phyloP scores from a whole-genome alignment of 2,797 vertebrate species.

The Scolopax rusticola region DNA sequence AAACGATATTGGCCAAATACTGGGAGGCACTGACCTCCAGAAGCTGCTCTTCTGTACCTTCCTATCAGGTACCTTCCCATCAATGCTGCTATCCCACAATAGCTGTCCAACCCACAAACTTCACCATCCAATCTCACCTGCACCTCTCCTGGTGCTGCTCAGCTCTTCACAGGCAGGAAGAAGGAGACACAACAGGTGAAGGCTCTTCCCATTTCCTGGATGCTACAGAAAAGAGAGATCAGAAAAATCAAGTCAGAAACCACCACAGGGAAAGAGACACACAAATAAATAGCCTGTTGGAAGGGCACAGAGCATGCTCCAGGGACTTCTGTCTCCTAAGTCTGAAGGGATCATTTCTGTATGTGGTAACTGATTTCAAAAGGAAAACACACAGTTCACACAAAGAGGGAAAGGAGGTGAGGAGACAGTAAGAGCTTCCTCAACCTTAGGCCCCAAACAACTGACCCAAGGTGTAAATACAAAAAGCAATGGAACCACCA shows the following conservation, averaged over 20 bases:
- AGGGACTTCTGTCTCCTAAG: rapidly evolving
- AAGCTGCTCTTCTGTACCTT: not conserved
- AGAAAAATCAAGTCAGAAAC: rapidly evolving
- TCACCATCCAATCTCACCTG: not conserved
- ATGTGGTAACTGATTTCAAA: not conserved
- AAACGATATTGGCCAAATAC: rapidly evolving
- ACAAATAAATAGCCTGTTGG: rapidly evolving
- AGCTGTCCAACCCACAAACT: not conserved
- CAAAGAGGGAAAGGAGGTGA: not conserved
- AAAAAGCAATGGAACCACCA: rapidly evolving
- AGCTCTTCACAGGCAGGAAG: not conserved
- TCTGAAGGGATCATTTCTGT: rapidly evolving
- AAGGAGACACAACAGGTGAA: rapidly evolving
- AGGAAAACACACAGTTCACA: rapidly evolving
- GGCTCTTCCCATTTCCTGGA: too few relatives aligned
- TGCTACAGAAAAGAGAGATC: rapidly evolving
- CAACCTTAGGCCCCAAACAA: not conserved
- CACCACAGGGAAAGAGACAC: rapidly evolving
- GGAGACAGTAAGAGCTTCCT: rapidly evolving
- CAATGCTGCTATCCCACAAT: rapidly evolving
- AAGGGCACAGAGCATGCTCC: rapidly evolving
- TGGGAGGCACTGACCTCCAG: not conserved
- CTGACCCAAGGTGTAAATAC: not conserved
- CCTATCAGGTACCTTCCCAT: not conserved
- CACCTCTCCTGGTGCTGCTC: not conserved